Percentiles rank a stretch among this genome's conserved stretches.
Conservation (phyloP, 2,888 invertebrate genomes). For the Polia nebulosa region DNA sequence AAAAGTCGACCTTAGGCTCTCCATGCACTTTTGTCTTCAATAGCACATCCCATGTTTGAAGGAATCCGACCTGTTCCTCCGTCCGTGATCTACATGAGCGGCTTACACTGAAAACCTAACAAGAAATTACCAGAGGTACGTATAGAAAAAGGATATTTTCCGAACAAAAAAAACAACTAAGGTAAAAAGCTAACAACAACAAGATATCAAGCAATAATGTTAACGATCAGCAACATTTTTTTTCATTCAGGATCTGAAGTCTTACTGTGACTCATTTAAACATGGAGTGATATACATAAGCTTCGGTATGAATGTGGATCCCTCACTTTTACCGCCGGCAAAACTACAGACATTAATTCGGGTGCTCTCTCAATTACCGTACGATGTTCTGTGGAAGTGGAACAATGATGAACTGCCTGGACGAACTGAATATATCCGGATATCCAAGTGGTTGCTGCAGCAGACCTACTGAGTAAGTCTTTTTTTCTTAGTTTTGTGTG, state of each 20-base stretch:
- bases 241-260: constrained; percentile 45
- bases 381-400: constrained; percentile 80
- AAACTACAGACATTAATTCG: constrained; percentile 72
- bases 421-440: constrained; percentile 72
- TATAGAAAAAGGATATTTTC: neutral
- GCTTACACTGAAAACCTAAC: constrained; percentile 63
- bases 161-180: too few species aligned
- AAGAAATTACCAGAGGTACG: constrained; percentile 67
- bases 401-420: constrained; percentile 73
- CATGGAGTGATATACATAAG: constrained; percentile 78
- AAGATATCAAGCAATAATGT: neutral
- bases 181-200: too few species aligned
- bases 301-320: constrained; percentile 77
- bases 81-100: too few species aligned
- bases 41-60: constrained; percentile 71
- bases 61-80: too few species aligned
- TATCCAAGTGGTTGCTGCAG: constrained; percentile 80
- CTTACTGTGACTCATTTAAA: constrained; percentile 74
- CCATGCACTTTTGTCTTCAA: too few species aligned
- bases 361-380: constrained; percentile 74
- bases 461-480: constrained; percentile 69
- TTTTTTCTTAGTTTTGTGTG: too few species aligned
- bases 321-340: constrained; percentile 70
- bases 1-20: too few species aligned
- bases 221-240: neutral